Percentiles rank a stretch among this genome's conserved stretches.
These are phyloP conservation scores for Nanger granti DNA, from an alignment of 2,113 vertebrate species.

Conservation along the genomic window DNA sequence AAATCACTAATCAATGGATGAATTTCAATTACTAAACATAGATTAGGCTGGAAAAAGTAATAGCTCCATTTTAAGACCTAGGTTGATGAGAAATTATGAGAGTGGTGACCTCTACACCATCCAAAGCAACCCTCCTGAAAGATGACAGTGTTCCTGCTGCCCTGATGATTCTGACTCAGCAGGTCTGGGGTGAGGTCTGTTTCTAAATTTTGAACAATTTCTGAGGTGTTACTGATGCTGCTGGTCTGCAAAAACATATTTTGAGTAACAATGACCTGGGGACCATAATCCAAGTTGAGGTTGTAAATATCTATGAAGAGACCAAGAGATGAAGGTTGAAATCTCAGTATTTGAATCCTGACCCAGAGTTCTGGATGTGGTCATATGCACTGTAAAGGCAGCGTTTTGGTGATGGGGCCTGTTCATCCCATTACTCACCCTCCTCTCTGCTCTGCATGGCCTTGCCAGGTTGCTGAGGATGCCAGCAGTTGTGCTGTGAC, in stretches of 20 bases:
- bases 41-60: not conserved
- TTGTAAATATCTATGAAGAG: not conserved
- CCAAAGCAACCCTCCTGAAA: not conserved
- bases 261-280: not conserved
- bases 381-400: not conserved
- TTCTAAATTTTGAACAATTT: not conserved
- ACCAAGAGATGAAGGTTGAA: not conserved
- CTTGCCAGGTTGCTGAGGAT: not conserved
- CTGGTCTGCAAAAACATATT: not conserved
- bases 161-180: not conserved
- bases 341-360: not conserved
- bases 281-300: not conserved
- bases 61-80: not conserved
- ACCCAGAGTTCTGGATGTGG: not conserved
- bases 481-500: not conserved
- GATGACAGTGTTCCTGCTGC: too few species aligned
- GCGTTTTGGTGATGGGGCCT: not conserved
- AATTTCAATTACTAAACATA: not conserved
- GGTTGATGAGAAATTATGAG: not conserved
- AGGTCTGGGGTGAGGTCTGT: not conserved
- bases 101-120: not conserved
- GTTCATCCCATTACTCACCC: too few species aligned
- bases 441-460: not conserved
- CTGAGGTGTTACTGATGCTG: not conserved
- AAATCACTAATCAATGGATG: not conserved